Base-by-base conservation (phyloP, 2,797 vertebrate genomes). In the Rhinichthys osculus region DNA sequence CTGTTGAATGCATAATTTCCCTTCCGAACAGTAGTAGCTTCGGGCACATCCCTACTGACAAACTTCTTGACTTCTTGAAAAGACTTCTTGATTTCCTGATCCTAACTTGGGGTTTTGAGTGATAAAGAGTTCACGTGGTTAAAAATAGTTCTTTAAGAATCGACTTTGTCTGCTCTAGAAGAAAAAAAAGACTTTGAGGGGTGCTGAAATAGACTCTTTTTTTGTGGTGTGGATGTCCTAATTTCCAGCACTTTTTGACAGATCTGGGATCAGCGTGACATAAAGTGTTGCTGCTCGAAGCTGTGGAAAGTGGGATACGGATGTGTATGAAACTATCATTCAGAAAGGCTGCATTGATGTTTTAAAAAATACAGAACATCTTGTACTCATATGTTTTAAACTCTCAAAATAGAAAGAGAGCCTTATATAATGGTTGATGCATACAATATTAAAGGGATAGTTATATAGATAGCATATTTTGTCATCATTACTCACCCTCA, bases 231-330 rank as follows among this genome's bases (percentile, higher is more conserved):
- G 47, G 33, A 38, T 81, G 79, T 70, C 44, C 64, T 54, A 70
- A 40, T 81, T 71, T 81, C 47, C 66, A 57, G 47, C 21, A 38
- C 33, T 70, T 70, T 16, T 52, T 81, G 79, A 81, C 79, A 81
- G 66, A 81, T 70, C 33, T 81, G 79, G 66, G 47, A 81, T 57
- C 47, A 71, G 19, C 5, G 3, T 81, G 66, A 81, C 80, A 52
- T 81, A 42, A 42, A 54, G 50, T 30, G 47, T 40, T 40, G 66
- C 66, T 40, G 47, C 67, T 52, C 16, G 5, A 66, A 66, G 59
- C 77, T 2, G 10, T 30, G 17, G 10, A 66, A 66, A 44, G 35
- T 23, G 59, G 57, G 66, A 79, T 79, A 78, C 42, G 54, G 59
- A 79, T 66, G n/a, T 47, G 38, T 33, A 47, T 66, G 78, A 30